Evolutionary conservation across 1,140 invertebrate species (phyloP), one percentile per base, ranked within the genome.

Genomic region (Drosophila pallidifrons): DNA sequence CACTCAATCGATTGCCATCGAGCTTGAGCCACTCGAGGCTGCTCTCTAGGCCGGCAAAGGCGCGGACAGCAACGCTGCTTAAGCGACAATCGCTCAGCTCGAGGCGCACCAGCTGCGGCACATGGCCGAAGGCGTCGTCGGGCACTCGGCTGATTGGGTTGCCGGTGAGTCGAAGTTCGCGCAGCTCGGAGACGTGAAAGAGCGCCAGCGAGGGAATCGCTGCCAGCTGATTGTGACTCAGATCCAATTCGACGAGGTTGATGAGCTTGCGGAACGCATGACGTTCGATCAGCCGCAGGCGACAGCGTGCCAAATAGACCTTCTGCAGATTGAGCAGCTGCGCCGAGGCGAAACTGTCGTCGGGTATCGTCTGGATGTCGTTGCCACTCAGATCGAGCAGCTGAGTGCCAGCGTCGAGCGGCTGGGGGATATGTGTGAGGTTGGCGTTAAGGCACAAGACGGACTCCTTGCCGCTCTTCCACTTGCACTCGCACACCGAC

Each of bases 401-500:
- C 92, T 97, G 96, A 5, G 96, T 97, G 45, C 95, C 96, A 46
- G 95, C 94, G 80, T 96, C 96, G 43, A 97, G 93, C 55, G 94
- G 94, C 15, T 92, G 88, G 4, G 96, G 96, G 46, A 97, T 94
- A 73, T 93, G 93, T 52, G 94, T 94, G 58, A 97, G 94, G 80
- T 96, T 96, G 61, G 95, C 95, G 86, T 95, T 95, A 60, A 94
- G 93, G 93, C 96, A 97, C 69, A 96, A 94, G 46, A 96, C 96
- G 30, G 96, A 96, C 92, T 97, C 96, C 93, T 97, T 97, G 74
- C 96, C 96, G 85, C 95, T 95, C 90, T 96, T 96, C 97, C 97
- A 97, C 92, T 96, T 97, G 93, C 96, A 97, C 91, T 96, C 95
- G 93, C 96, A 97, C 72, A 95, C 94, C 52, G 94, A 94, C 28